Percentiles rank a stretch among this genome's conserved stretches.
Evolutionary conservation across 1,140 invertebrate genomes (phyloP).

Genomic region (Hestina assimilis): DNA sequence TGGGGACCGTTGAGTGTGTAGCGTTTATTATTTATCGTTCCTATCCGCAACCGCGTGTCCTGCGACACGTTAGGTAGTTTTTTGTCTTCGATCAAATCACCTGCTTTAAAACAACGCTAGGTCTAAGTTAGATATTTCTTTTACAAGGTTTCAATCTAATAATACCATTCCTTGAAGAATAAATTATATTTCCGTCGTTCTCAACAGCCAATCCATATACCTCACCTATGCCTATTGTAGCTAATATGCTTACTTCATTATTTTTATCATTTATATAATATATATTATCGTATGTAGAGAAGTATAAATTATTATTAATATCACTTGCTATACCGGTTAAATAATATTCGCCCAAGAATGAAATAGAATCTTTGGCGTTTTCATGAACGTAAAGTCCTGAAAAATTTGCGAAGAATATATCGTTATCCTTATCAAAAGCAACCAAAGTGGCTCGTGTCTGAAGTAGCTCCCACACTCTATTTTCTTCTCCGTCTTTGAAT

Average conservation of each 20-base stretch:
- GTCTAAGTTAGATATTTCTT: neutral
- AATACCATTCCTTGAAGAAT: slow-evolving; percentile 31
- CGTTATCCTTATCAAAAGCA: slow-evolving; percentile 37
- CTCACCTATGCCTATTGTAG: slow-evolving; percentile 23
- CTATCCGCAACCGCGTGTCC: no score
- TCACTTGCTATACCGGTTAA: slow-evolving; percentile 46
- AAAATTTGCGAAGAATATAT: slow-evolving; percentile 47
- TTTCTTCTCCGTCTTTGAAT: slow-evolving; percentile 27
- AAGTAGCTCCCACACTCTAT: slow-evolving; percentile 35
- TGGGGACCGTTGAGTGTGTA: no score
- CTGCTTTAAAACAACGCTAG: no score
- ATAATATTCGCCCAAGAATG: slow-evolving; percentile 34
- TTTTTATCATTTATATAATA: slow-evolving; percentile 37
- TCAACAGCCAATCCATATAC: slow-evolving; percentile 43
- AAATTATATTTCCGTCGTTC: slow-evolving; percentile 40
- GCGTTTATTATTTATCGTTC: no score
- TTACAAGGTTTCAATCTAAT: slow-evolving; percentile 33
- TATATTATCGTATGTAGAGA: slow-evolving; percentile 45
- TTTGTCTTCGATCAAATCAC: no score
- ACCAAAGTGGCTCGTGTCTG: slow-evolving; percentile 40
- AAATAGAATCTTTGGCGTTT: slow-evolving; percentile 15
- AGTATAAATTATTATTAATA: slow-evolving; percentile 42
- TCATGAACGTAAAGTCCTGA: slow-evolving; percentile 38
- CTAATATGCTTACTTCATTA: slow-evolving; percentile 24
- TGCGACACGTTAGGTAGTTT: no score